A percentile compares a stretch with the other conserved stretches of the same genome.
Evolutionary conservation across 2,888 invertebrate genomes (phyloP).

Genomic region (Xylota segnis): DNA sequence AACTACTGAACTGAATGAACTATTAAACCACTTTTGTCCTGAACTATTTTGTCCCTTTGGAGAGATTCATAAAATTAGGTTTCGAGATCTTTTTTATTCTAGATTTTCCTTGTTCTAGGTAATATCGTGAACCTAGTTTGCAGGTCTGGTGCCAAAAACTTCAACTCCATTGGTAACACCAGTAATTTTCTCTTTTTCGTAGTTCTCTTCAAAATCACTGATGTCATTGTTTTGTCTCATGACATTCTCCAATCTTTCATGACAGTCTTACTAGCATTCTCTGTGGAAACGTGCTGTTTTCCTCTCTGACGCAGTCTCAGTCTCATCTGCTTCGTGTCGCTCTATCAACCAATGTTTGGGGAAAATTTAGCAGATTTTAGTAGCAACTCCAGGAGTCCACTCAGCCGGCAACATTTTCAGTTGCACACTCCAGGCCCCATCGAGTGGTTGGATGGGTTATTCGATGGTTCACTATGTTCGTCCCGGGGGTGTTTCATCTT

Average conservation of each 20-base stretch:
- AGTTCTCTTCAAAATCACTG: neutral
- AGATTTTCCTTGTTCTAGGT: no score
- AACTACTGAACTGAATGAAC: no score
- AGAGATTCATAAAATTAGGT: no score
- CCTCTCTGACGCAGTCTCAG: neutral
- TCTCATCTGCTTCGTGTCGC: neutral
- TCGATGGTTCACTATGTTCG: neutral
- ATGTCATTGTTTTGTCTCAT: neutral
- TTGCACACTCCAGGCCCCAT: neutral
- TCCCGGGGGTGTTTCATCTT: neutral
- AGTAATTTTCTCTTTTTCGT: neutral
- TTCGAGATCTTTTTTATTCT: no score
- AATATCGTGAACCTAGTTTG: no score
- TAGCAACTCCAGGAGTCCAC: neutral
- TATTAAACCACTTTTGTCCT: no score
- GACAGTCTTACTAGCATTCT: neutral
- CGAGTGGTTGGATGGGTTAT: neutral
- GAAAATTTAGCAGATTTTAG: neutral
- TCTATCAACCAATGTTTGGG: neutral
- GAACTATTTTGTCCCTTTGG: no score
- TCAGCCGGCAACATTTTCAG: constrained; percentile 14
- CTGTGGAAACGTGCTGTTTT: neutral
- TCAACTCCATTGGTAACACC: neutral
- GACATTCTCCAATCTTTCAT: neutral
- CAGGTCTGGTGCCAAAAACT: no score